Evolutionary conservation across 2,113 vertebrate species (phyloP).

Genomic region (Origma solitaria): DNA sequence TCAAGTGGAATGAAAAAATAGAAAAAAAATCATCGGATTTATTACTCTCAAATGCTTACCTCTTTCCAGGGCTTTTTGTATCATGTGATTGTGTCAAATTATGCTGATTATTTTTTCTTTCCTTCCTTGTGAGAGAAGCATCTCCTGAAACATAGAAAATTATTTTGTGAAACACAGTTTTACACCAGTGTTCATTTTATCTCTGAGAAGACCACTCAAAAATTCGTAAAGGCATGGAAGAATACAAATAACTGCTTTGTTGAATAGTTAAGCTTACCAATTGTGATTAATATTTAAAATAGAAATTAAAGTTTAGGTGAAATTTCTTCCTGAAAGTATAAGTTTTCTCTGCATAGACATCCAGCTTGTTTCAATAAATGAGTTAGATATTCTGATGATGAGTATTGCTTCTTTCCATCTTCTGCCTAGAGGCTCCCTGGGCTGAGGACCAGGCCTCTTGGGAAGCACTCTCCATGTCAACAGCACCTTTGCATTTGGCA

Average conservation of each 20-base stretch:
- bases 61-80: neutral
- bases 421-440: neutral
- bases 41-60: neutral
- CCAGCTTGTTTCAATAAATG: neutral
- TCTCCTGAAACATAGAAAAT: neutral
- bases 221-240: neutral
- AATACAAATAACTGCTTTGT: neutral
- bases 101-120: neutral
- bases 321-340: neutral
- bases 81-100: neutral
- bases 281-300: neutral
- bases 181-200: neutral
- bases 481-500: neutral
- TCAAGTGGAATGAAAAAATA: neutral
- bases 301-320: neutral
- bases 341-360: neutral
- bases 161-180: neutral
- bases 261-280: neutral
- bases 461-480: neutral
- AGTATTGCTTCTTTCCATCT: neutral
- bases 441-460: neutral
- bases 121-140: neutral
- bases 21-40: neutral
- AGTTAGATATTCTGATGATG: neutral
- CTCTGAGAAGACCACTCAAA: neutral